A percentile compares a stretch with the other conserved stretches of the same genome.
phyloP scores from a whole-genome alignment of 37 sponge, comb jelly and placozoan species.

The Mnemiopsis leidyi region DNA sequence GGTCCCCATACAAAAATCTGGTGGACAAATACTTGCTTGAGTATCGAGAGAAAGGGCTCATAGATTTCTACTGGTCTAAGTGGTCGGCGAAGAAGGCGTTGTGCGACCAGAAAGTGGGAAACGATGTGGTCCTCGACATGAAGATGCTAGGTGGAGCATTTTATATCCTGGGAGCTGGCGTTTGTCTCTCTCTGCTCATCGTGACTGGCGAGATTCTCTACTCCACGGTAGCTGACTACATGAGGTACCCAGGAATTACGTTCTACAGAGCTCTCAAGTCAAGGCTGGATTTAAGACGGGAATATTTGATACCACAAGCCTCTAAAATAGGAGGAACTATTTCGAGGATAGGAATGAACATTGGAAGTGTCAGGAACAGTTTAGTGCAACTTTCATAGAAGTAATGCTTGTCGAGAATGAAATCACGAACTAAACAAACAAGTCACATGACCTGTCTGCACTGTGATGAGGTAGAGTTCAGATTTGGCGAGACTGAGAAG shows the following conservation, averaged over 20 bases:
- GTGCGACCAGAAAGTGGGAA: neutral
- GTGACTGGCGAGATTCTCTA: constrained; percentile 3
- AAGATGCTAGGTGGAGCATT: constrained; percentile 20
- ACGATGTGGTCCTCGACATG: neutral
- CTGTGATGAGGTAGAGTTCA: no score
- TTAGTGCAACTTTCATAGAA: no score
- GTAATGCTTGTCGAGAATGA: no score
- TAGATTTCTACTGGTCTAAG: neutral
- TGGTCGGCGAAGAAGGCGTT: neutral
- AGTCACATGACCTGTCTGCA: no score
- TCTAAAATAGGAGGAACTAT: neutral
- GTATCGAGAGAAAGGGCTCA: constrained; percentile 7
- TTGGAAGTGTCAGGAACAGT: neutral
- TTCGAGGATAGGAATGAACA: neutral
- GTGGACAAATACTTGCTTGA: neutral
- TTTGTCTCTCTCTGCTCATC: neutral
- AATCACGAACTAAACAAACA: no score
- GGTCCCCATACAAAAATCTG: neutral
- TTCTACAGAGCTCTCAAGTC: neutral
- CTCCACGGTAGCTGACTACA: neutral
- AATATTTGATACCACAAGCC: neutral
- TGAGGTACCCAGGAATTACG: neutral
- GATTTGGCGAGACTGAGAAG: no score
- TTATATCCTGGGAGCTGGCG: constrained; percentile 11
- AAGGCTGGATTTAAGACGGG: neutral